Percentiles rank a stretch among this genome's conserved stretches.
Evolutionary conservation across 2,888 invertebrate species (phyloP).

Genomic region (Poecilus cupreus): DNA sequence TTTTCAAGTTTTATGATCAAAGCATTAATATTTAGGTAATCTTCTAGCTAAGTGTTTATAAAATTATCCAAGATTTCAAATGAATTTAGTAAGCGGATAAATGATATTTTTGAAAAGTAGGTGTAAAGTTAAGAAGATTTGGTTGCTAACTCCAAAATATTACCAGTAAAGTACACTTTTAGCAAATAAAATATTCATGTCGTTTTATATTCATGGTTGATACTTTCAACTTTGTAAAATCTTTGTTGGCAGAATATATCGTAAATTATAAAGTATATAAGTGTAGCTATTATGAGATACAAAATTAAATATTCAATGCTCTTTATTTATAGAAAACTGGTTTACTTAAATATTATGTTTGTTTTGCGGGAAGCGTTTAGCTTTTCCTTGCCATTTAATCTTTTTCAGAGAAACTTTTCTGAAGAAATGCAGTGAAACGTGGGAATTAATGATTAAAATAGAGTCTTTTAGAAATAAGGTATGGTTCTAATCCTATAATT

Average conservation of each 20-base stretch:
- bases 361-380: constrained; percentile 5
- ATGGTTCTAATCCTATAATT: too few species aligned
- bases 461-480: background rate
- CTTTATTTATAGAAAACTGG: constrained; percentile 12
- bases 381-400: constrained; percentile 2
- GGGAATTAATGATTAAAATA: background rate
- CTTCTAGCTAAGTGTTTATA: too few species aligned
- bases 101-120: background rate
- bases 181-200: constrained; percentile 32
- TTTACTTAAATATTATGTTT: constrained; percentile 2
- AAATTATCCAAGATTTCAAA: too few species aligned
- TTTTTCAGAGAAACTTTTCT: background rate
- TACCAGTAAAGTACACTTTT: constrained; percentile 9
- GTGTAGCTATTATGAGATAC: constrained; percentile 11
- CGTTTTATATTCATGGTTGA: constrained; percentile 22
- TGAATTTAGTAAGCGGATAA: background rate
- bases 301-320: constrained; percentile 3
- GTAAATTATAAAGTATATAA: constrained; percentile 7
- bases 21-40: too few species aligned
- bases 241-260: background rate
- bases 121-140: constrained; percentile 5
- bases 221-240: constrained; percentile 33
- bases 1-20: too few species aligned
- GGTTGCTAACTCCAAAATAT: background rate
- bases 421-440: background rate